Percentiles rank a stretch among this genome's conserved stretches.
Conservation (phyloP, 2,888 invertebrate genomes). For the Rhagophthalmus giganteus region DNA sequence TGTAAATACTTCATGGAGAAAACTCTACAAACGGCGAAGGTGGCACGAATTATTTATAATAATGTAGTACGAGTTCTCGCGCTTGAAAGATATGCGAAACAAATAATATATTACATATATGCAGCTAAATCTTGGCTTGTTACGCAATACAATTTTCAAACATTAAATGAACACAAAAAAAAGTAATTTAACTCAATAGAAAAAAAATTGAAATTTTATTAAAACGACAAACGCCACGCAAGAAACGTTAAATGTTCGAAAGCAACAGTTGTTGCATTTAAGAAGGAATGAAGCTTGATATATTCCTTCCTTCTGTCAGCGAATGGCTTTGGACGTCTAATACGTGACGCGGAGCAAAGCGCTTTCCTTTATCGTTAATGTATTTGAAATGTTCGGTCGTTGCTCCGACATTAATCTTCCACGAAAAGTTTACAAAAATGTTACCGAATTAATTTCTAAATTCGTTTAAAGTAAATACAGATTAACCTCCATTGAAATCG, state of each 20-base stretch:
- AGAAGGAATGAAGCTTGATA: conserved; percentile 20
- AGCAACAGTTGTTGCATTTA: conserved; percentile 21
- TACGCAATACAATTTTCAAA: no score
- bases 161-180: no score
- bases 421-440: no score
- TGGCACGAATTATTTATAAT: conserved; percentile 45
- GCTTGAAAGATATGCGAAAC: conserved; percentile 4
- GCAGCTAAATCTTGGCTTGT: background rate
- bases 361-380: conserved; percentile 22
- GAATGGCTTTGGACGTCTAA: conserved; percentile 20
- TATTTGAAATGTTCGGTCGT: conserved; percentile 10
- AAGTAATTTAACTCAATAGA: no score
- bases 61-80: conserved; percentile 42
- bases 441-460: no score
- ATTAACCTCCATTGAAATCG: no score
- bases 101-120: background rate
- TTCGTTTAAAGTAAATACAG: no score
- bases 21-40: conserved; percentile 42
- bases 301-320: conserved; percentile 21
- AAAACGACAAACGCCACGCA: no score
- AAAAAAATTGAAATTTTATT: no score
- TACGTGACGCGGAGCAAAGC: conserved; percentile 22
- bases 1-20: conserved; percentile 46
- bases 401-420: conserved; percentile 16
- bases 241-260: background rate